Evolutionary conservation across 1,140 invertebrate genomes (phyloP).

Genomic region (Pseudomyrmex concolor): DNA sequence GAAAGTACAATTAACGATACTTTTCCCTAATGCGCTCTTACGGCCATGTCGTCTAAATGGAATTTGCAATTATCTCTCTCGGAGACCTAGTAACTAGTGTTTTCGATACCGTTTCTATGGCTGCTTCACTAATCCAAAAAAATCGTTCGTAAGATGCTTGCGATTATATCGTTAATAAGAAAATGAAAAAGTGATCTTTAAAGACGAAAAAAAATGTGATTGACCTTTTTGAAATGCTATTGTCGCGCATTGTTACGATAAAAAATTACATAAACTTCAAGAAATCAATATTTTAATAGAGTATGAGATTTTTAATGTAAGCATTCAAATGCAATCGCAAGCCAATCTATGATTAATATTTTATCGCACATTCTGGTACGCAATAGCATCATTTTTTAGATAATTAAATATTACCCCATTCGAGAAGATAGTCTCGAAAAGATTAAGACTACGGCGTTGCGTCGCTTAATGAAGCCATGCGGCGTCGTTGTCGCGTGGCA

Average conservation of each 20-base stretch:
- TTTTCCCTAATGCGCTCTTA: slow-evolving; percentile 70
- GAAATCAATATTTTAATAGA: no score
- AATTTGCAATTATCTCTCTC: slow-evolving; percentile 71
- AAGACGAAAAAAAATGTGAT: slow-evolving; percentile 12
- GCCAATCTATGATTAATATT: neutral
- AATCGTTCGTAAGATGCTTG: slow-evolving; percentile 51
- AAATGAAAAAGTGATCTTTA: slow-evolving; percentile 1
- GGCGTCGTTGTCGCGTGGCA: slow-evolving; percentile 26
- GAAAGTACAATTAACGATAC: slow-evolving; percentile 69
- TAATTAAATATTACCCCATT: neutral
- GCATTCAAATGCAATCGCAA: neutral
- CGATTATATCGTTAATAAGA: slow-evolving; percentile 36
- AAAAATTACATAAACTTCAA: no score
- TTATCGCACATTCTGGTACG: neutral
- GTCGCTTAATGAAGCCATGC: slow-evolving; percentile 69
- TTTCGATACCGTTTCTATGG: slow-evolving; percentile 49
- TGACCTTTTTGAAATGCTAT: neutral
- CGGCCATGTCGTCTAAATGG: slow-evolving; percentile 69
- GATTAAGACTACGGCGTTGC: slow-evolving; percentile 39
- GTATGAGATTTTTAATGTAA: neutral
- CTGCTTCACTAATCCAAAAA: slow-evolving; percentile 28
- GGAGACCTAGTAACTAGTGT: neutral
- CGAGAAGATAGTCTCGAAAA: slow-evolving; percentile 4
- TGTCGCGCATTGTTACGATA: neutral
- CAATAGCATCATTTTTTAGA: neutral